phyloP scores from a whole-genome alignment of 1,140 invertebrate genomes.

The Laupala kohalensis region DNA sequence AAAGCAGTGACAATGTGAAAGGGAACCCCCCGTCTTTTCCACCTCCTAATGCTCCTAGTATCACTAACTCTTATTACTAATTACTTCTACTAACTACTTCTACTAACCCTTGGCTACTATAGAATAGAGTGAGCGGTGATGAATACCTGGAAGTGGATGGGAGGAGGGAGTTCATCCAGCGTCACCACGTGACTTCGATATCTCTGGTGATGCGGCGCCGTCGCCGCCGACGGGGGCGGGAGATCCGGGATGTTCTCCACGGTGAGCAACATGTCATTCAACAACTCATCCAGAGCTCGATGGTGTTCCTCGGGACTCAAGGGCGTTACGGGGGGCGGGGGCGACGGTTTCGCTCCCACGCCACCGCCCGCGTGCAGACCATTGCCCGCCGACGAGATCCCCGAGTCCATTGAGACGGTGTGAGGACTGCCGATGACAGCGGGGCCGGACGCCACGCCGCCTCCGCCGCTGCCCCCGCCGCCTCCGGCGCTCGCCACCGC shows the following conservation, averaged over 20 bases:
- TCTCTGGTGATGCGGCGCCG: conserved; percentile 22
- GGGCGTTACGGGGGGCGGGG: not conserved
- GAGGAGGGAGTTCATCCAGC: conserved; percentile 2
- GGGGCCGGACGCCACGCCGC: not conserved
- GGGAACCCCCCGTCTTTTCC: no score
- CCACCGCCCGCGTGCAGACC: conserved; percentile 5
- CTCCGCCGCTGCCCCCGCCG: not conserved
- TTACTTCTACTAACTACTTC: no score
- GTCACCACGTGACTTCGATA: not conserved
- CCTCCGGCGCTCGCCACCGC: not conserved
- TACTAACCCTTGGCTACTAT: no score
- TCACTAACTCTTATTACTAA: no score
- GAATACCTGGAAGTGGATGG: not conserved
- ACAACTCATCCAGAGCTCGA: conserved; percentile 54
- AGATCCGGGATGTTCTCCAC: conserved; percentile 61
- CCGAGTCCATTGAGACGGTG: conserved; percentile 72
- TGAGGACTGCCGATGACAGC: conserved; percentile 37
- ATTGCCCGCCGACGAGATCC: conserved; percentile 54
- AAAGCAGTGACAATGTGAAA: no score
- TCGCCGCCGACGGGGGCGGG: conserved; percentile 25
- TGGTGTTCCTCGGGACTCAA: conserved; percentile 22
- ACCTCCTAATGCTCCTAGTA: no score
- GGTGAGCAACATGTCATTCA: conserved; percentile 68
- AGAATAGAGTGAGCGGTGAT: not conserved
- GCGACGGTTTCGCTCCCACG: not conserved